Evolutionary conservation across 1,140 invertebrate species (phyloP), one percentile per base, ranked within the genome.

Genomic region (Heliconius himera): DNA sequence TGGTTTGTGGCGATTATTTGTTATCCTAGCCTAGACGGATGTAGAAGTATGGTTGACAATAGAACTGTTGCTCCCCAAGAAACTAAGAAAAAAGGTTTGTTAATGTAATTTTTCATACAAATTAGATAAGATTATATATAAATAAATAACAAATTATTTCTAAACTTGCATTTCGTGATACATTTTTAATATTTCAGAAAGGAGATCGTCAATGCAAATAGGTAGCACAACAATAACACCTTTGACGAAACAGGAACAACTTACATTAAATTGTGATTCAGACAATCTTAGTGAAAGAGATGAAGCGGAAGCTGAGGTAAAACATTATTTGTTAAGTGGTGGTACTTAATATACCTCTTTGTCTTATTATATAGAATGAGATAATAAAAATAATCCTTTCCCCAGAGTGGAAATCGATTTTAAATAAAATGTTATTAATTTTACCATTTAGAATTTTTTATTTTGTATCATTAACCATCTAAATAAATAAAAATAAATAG

Each of bases 1-100:
- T 99, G 99, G 99, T 99, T 99, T 94, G 95, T 99, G 82, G 99
- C 98, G 3, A 98, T 99, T 70, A 98, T 99, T 74, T 99, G 99
- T 94, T 99, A 97, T 92, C 98, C 99, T 76, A 97, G 97, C 41
- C 93, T 98, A 72, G 96, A 96, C 60, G 97, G 97, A 0, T 94
- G 95, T 82, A 93, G 95, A 75, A 93, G 94, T 85, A 94, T 95
- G 87, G 89, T 95, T 85, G 96, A 96, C 84, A 96, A 96, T 85
- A 95, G 95, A 81, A 95, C 96, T 8, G 95, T 96, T 60, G 94
- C 88, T 89, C 84, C 95, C 91, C 89, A 94, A 84, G 90, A 94
- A 90, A 83, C 90, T 87, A 93, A 92, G 85, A 87, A 95, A 91
- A 90, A 93, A 95, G 83, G 95, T 95, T 95, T 96, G 3, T 66